phyloP scores from a whole-genome alignment of 2,888 invertebrate species.

The Notodonta dromedarius region DNA sequence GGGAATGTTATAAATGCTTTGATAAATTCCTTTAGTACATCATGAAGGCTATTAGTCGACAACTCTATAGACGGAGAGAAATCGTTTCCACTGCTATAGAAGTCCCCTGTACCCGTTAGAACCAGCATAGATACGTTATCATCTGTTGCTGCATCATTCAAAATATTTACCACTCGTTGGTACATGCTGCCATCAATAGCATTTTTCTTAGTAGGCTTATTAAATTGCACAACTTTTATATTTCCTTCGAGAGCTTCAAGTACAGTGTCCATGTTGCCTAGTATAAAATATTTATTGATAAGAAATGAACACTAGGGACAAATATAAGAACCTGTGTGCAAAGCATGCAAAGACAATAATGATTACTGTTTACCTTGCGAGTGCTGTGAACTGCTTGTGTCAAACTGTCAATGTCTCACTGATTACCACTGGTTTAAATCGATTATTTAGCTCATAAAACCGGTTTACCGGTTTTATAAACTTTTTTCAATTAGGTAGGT shows the following conservation, averaged over 20 bases:
- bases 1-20: conserved; percentile 92
- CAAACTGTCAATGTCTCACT: too few species aligned
- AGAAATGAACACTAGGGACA: too few species aligned
- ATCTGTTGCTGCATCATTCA: conserved; percentile 88
- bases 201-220: conserved; percentile 92
- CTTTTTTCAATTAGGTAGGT: too few species aligned
- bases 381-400: too few species aligned
- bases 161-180: conserved; percentile 82
- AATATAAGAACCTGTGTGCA: too few species aligned
- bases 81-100: conserved; percentile 95
- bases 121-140: conserved; percentile 87
- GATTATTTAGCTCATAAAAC: too few species aligned
- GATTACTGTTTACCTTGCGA: too few species aligned
- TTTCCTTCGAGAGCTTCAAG: conserved; percentile 54
- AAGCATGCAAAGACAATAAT: too few species aligned
- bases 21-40: conserved; percentile 85
- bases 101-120: conserved; percentile 92
- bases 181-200: conserved; percentile 90
- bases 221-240: conserved; percentile 85
- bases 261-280: conserved; percentile 44
- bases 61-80: conserved; percentile 50
- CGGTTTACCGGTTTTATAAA: too few species aligned
- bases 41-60: conserved; percentile 44
- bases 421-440: too few species aligned
- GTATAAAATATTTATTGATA: conserved; percentile 5